A percentile compares a stretch with the other conserved stretches of the same genome.
phyloP scores from a whole-genome alignment of 2,888 invertebrate genomes.

The Pharmacophagus antenor region DNA sequence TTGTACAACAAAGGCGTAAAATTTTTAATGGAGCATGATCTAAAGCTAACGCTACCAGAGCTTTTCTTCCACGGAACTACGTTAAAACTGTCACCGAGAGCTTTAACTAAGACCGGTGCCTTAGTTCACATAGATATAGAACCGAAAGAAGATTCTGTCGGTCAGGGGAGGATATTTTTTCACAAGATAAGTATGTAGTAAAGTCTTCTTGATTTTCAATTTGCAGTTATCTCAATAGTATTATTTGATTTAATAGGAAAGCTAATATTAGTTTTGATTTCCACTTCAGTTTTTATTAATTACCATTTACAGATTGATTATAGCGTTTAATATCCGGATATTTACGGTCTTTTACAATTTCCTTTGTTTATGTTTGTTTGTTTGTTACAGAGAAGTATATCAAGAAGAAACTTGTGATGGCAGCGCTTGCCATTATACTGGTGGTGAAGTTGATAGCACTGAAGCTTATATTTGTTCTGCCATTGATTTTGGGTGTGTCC shows the following conservation, averaged over 20 bases:
- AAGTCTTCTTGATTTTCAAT: too few species aligned
- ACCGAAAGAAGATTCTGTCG: conserved; percentile 69
- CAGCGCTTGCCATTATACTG: conserved; percentile 87
- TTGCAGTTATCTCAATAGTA: too few species aligned
- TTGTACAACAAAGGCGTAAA: conserved; percentile 85
- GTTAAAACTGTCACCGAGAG: conserved; percentile 86
- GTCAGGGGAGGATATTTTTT: conserved; percentile 83
- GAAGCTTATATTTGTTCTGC: conserved; percentile 89
- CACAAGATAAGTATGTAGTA: conserved; percentile 85
- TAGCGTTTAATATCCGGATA: too few species aligned
- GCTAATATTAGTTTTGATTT: too few species aligned
- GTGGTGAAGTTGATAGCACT: conserved; percentile 90
- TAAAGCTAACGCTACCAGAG: conserved; percentile 86
- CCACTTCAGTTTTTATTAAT: too few species aligned
- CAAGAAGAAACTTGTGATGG: conserved; percentile 86
- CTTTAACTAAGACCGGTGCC: conserved; percentile 87
- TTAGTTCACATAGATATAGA: conserved; percentile 87
- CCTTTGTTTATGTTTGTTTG: not conserved
- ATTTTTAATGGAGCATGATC: conserved; percentile 89
- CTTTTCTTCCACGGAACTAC: conserved; percentile 87
- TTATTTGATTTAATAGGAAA: too few species aligned
- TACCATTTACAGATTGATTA: too few species aligned
- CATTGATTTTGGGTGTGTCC: conserved; percentile 88
- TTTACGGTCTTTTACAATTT: too few species aligned
- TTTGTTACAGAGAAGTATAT: conserved; percentile 86